phyloP scores from a whole-genome alignment of 2,888 invertebrate genomes.

The Spisula subtruncata region DNA sequence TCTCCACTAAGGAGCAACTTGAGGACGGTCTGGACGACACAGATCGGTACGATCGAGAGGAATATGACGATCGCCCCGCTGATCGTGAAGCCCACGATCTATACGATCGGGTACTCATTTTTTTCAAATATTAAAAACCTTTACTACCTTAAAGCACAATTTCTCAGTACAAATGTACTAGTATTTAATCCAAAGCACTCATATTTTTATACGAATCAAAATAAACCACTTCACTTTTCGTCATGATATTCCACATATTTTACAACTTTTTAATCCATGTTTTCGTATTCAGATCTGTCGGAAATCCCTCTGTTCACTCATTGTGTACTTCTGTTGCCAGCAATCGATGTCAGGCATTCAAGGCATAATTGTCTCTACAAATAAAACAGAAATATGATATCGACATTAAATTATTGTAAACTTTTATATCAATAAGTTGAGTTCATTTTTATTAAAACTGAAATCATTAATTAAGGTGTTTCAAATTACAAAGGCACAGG shows the following conservation, averaged over 20 bases:
- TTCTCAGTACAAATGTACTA: no score
- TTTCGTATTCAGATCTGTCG: not conserved
- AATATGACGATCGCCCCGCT: conserved; percentile 21
- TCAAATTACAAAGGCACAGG: not conserved
- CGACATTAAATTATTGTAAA: no score
- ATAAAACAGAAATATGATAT: not conserved
- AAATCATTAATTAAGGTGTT: not conserved
- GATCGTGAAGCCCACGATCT: conserved; percentile 40
- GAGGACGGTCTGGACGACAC: conserved; percentile 62
- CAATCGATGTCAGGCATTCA: not conserved
- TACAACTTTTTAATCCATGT: not conserved
- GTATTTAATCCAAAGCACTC: no score
- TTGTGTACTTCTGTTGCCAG: not conserved
- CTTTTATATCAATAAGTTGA: not conserved
- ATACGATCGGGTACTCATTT: conserved; percentile 39
- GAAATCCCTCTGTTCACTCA: not conserved
- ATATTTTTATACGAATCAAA: no score
- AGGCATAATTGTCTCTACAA: not conserved
- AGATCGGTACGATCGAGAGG: conserved; percentile 26
- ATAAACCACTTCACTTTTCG: not conserved
- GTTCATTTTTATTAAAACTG: not conserved
- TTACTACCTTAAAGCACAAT: no score
- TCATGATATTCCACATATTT: not conserved
- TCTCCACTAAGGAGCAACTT: conserved; percentile 64
- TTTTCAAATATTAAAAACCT: not conserved